Percentiles rank a stretch among this genome's conserved stretches.
Evolutionary conservation across 2,888 invertebrate genomes (phyloP).

Genomic region (Acleris sparsana): DNA sequence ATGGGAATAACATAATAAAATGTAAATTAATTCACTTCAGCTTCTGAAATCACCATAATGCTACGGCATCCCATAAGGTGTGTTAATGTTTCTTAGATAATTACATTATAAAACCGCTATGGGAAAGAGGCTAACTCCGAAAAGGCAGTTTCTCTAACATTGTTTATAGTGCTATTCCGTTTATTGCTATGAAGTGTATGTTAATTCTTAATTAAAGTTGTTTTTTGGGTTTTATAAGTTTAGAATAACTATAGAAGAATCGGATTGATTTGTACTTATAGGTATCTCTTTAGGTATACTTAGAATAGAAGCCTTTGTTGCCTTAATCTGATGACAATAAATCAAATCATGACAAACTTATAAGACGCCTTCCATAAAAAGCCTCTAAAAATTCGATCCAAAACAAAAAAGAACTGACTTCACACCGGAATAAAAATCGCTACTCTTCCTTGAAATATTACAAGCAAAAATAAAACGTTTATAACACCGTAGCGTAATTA

Average conservation of each 20-base stretch:
- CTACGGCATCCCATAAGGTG: conserved; percentile 11
- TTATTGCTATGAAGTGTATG: conserved; percentile 21
- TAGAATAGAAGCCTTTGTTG: too few species aligned
- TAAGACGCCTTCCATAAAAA: not conserved
- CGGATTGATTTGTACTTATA: not conserved
- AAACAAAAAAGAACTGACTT: not conserved
- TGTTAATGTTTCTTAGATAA: conserved; percentile 27
- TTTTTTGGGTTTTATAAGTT: conserved; percentile 12
- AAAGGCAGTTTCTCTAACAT: conserved; percentile 18
- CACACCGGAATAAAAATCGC: not conserved
- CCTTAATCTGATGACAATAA: too few species aligned
- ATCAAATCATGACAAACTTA: too few species aligned
- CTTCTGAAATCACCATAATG: conserved; percentile 43
- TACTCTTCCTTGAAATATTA: conserved; percentile 5
- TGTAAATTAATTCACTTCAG: conserved; percentile 47
- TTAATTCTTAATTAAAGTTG: conserved; percentile 28
- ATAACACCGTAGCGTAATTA: conserved; percentile 31
- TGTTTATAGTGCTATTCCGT: conserved; percentile 29
- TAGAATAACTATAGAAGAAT: conserved; percentile 3
- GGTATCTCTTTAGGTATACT: not conserved
- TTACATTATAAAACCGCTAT: conserved; percentile 24
- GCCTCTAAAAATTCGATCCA: too few species aligned
- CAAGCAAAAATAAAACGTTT: conserved; percentile 16
- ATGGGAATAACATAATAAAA: conserved; percentile 39
- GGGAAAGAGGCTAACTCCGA: conserved; percentile 15